Evolutionary conservation across 2,113 vertebrate species (phyloP), one percentile per base, ranked within the genome.

Genomic region (Probosciger aterrimus): DNA sequence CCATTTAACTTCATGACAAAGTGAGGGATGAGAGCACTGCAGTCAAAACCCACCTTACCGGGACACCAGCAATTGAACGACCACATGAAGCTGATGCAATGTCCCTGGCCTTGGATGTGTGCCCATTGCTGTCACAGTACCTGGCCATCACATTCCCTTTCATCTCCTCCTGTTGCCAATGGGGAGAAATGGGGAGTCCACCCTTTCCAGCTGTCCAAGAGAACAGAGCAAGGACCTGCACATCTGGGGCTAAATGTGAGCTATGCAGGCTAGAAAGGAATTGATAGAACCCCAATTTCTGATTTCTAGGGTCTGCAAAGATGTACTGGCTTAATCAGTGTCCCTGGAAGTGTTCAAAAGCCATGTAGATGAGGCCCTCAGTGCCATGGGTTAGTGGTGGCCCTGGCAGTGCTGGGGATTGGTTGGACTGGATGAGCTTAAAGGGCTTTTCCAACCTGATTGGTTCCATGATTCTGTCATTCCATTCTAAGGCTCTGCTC

Each of bases 161-260:
- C 1, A 0, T 12, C 18, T 47, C 41, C 25, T n/a, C 4, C 16
- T 25, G 18, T 28, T 14, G 11, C 7, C 20, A 4, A 6, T 16
- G 53, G 37, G 33, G 19, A 12, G 22, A 50, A 5, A 35, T 6
- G 43, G 23, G 33, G 28, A 70, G 4, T 9, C 83, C 1, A 30
- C 15, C 25, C 25, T 19, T 11, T 31, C 2, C 18, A 17, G 11
- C 20, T 27, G 10, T 10, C 27, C 76, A 14, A 18, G 43, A 33
- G 14, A 6, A 52, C 27, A 31, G 33, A 50, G 9, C 5, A 1
- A 24, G 53, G 24, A 20, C 30, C 10, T 0, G 5, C 19, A 16
- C 17, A 4, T 33, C 31, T 0, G 2, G 37, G 39, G 35, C 53
- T 60, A 25, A 10, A 52, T 10, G 24, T 24, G 47, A 64, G 68